A percentile compares a stretch with the other conserved stretches of the same genome.
phyloP scores from a whole-genome alignment of 2,888 invertebrate species.

The Acleris emargana region DNA sequence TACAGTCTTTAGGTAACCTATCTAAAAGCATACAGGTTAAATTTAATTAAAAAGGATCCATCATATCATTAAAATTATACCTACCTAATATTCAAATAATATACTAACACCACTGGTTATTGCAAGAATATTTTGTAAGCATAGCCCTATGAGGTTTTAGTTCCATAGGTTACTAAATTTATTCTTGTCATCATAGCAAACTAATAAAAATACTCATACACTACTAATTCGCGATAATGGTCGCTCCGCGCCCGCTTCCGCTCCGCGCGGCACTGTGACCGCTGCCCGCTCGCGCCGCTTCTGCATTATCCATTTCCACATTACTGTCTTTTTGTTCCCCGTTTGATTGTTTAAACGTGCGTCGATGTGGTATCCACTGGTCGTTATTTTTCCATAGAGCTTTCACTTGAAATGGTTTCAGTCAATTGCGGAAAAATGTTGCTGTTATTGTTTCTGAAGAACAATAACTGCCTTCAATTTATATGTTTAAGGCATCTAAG shows the following conservation, averaged over 20 bases:
- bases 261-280: constrained; percentile 12
- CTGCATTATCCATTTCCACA: constrained; percentile 81
- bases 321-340: constrained; percentile 81
- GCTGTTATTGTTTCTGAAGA: constrained; percentile 80
- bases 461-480: constrained; percentile 80
- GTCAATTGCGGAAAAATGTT: constrained; percentile 81
- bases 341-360: constrained; percentile 83
- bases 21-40: no score
- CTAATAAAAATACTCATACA: no score
- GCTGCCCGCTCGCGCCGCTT: constrained; percentile 42
- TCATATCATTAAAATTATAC: no score
- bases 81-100: no score
- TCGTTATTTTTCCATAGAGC: constrained; percentile 75
- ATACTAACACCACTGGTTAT: no score
- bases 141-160: no score
- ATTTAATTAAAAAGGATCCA: no score
- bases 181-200: no score
- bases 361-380: constrained; percentile 79
- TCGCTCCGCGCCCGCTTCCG: constrained; percentile 43
- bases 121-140: no score
- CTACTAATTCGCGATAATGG: not conserved
- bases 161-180: no score
- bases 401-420: constrained; percentile 79
- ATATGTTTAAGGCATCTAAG: constrained; percentile 80
- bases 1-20: no score